Percentiles rank a stretch among this genome's conserved stretches.
Conservation (phyloP, 2,888 invertebrate genomes). For the Toxonevra muliebris region DNA sequence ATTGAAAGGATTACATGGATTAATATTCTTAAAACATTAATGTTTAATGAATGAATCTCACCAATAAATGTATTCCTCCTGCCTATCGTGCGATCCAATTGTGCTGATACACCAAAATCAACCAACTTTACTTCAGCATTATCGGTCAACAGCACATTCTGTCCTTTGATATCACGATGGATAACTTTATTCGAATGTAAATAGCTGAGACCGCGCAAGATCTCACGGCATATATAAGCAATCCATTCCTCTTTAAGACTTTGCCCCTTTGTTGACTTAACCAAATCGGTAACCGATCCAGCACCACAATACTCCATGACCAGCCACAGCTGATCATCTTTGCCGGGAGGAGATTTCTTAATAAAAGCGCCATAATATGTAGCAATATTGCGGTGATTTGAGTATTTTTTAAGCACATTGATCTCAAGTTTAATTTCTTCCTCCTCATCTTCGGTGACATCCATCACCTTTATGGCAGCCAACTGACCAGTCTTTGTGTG, state of each 20-base stretch:
- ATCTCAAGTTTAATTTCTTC: conserved; percentile 99
- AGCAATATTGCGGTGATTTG: conserved; percentile 98
- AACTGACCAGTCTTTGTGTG: conserved; percentile 99
- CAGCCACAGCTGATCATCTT: conserved; percentile 99
- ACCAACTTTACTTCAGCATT: conserved; percentile 99
- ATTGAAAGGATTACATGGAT: too few relatives aligned
- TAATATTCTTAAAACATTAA: too few relatives aligned
- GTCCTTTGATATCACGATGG: conserved; percentile 99
- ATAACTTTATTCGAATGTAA: conserved; percentile 99
- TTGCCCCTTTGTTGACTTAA: conserved; percentile 98
- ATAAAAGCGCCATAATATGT: conserved; percentile 99
- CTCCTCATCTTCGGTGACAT: conserved; percentile 99
- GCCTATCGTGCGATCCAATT: conserved; percentile 98
- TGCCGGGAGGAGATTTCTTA: conserved; percentile 97
- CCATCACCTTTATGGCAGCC: conserved; percentile 99
- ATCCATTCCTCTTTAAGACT: conserved; percentile 99
- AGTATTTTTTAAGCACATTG: conserved; percentile 98
- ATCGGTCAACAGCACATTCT: conserved; percentile 98
- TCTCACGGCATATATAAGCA: conserved; percentile 98
- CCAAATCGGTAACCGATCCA: conserved; percentile 98
- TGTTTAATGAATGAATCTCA: conserved; percentile 37
- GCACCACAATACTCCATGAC: conserved; percentile 99
- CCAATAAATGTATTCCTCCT: conserved; percentile 96
- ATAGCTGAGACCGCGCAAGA: conserved; percentile 93
- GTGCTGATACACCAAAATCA: conserved; percentile 99